phyloP scores from a whole-genome alignment of 2,113 vertebrate genomes.

The Collichthys lucidus region DNA sequence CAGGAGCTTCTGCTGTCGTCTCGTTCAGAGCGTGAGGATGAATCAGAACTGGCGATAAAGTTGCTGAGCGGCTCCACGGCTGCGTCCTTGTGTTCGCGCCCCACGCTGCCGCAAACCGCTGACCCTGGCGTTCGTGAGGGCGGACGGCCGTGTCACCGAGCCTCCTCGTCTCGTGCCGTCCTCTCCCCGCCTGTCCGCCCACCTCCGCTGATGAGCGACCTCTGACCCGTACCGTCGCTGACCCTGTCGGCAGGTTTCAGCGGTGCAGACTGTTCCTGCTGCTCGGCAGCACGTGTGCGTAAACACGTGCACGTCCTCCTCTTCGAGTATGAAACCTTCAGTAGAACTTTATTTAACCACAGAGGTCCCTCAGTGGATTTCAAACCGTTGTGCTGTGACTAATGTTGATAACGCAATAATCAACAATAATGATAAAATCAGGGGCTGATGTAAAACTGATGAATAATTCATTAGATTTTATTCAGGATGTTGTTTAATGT shows the following conservation, averaged over 20 bases:
- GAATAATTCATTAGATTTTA: background rate
- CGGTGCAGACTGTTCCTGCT: slow-evolving; percentile 4
- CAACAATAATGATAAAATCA: background rate
- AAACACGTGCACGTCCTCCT: background rate
- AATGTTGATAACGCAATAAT: background rate
- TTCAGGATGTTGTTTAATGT: background rate
- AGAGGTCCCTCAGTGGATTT: background rate
- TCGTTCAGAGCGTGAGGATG: background rate
- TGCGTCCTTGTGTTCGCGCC: slow-evolving; percentile 34
- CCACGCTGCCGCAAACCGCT: slow-evolving; percentile 44
- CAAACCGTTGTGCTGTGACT: background rate
- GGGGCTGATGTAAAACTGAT: background rate
- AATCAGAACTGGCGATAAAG: slow-evolving; percentile 20
- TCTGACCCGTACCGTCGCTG: slow-evolving; percentile 13
- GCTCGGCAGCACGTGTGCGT: background rate
- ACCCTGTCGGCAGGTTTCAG: slow-evolving; percentile 25
- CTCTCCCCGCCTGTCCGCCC: slow-evolving; percentile 25
- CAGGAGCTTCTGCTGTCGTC: background rate
- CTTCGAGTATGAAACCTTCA: background rate
- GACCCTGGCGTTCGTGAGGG: slow-evolving; percentile 42
- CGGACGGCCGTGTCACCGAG: slow-evolving; percentile 15
- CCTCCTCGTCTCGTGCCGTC: slow-evolving; percentile 1
- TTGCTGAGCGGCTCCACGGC: slow-evolving; percentile 7
- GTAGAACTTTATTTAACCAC: background rate
- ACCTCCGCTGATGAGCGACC: slow-evolving; percentile 40